These are phyloP conservation scores for Bimastos eiseni DNA, from an alignment of 2,888 invertebrate genomes.

Conservation along the genomic window DNA sequence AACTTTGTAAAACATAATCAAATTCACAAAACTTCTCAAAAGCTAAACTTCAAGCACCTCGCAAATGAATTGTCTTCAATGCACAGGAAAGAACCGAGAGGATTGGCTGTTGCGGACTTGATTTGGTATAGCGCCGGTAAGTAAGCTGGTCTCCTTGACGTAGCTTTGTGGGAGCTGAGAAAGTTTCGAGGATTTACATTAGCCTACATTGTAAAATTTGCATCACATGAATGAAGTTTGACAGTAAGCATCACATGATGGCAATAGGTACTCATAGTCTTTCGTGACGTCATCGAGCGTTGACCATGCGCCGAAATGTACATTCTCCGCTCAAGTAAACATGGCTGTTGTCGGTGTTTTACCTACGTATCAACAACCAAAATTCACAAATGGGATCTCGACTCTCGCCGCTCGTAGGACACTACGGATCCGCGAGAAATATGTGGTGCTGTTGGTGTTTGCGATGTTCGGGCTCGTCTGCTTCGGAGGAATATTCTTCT, in stretches of 20 bases:
- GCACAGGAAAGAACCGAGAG: too few species aligned
- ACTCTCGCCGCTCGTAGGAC: conserved; percentile 15
- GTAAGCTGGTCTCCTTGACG: too few species aligned
- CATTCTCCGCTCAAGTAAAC: not conserved
- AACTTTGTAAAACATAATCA: too few species aligned
- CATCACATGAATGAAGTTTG: too few species aligned
- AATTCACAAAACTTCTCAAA: too few species aligned
- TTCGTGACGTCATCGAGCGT: not conserved
- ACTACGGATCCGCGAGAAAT: conserved; percentile 71
- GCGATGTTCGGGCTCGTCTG: conserved; percentile 87
- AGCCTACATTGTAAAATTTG: too few species aligned
- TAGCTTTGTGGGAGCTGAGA: too few species aligned
- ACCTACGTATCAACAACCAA: conserved; percentile 5
- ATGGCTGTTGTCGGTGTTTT: conserved; percentile 14
- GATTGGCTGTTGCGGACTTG: too few species aligned
- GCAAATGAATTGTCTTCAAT: too few species aligned
- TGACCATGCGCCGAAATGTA: not conserved
- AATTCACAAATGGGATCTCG: not conserved
- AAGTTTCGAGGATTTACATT: too few species aligned
- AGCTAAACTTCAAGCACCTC: too few species aligned
- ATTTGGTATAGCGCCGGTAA: too few species aligned
- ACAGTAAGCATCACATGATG: not conserved
- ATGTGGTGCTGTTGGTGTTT: conserved; percentile 86
- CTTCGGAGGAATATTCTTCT: conserved; percentile 88
- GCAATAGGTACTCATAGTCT: not conserved